Conservation (phyloP, 2,888 invertebrate species). For the Sepioteuthis lessoniana region DNA sequence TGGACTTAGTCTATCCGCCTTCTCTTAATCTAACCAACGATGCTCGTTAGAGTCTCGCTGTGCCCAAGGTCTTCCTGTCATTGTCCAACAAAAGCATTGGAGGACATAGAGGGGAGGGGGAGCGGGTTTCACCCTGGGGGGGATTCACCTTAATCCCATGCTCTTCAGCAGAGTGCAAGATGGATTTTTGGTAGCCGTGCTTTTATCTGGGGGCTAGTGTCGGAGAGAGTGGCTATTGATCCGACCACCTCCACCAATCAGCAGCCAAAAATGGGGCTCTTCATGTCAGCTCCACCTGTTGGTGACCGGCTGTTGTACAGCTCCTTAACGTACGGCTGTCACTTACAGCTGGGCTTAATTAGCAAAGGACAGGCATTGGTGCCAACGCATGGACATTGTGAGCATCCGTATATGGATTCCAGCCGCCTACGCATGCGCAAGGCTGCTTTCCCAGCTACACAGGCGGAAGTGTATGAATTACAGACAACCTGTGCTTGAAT, state of each 20-base stretch:
- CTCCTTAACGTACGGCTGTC: constrained; percentile 9
- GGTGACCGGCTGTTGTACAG: background rate
- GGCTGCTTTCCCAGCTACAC: background rate
- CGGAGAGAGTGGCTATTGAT: background rate
- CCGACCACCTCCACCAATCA: background rate
- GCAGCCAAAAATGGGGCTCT: constrained; percentile 20
- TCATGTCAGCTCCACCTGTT: constrained; percentile 14
- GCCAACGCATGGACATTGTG: background rate
- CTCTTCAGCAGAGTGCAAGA: constrained; percentile 6
- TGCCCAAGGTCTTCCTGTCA: background rate
- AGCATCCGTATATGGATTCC: background rate
- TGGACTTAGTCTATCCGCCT: background rate
- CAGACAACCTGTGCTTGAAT: no score
- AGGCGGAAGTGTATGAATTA: background rate
- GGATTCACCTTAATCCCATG: background rate
- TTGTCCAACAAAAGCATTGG: background rate
- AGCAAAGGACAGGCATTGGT: background rate
- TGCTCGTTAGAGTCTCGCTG: background rate
- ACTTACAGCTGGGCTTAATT: background rate
- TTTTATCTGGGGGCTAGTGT: background rate
- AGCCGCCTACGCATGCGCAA: background rate
- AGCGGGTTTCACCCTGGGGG: background rate
- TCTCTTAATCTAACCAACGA: background rate
- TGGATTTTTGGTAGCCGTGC: constrained; percentile 5
- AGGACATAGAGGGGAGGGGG: background rate